Base-by-base conservation (phyloP, 2,113 vertebrate species). In the Gopherus evgoodei region DNA sequence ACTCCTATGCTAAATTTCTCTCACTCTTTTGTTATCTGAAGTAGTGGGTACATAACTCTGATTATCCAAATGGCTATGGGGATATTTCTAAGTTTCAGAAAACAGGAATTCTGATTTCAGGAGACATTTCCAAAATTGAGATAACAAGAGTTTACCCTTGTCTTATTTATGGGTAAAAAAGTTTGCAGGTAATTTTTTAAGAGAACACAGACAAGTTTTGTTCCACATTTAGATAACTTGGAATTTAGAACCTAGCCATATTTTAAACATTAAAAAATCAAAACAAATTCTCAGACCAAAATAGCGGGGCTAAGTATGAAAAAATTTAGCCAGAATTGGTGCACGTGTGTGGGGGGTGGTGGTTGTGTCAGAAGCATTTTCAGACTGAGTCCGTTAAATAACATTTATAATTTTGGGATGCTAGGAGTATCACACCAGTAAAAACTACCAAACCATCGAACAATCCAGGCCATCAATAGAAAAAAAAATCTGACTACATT, bases 121-220 rank as follows among this genome's bases (percentile, higher is more conserved):
- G 31, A 91, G n/a, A 13, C 1, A 0, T 29, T 38, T 52, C 0
- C 10, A 54, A 84, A 5, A n/a, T 17, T 79, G 62, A 56, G 2
- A 87, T 0, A 72, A n/a, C 19, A 90, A 76, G 4, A 21, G 11
- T 76, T 76, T 27, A 44, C 22, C 38, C 42, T 24, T 75, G 6
- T 14, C 47, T 56, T 19, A 44, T 21, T 89, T 50, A 35, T 11
- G 6, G 25, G 47, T 76, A 89, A 84, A 84, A 52, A 3, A 25
- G 21, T 5, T 52, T 78, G 83, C 24, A 31, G 22, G 2, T 7
- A 31, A 59, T 21, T 31, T 10, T 81, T 89, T 1, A 47, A 87
- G 14, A 50, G 13, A 5, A 92, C 4, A 13, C 57, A 80, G 4
- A 8, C 49, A 84, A 72, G 54, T 76, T 82, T 47, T 31, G 44